Conservation (phyloP, 2,797 vertebrate species). For the Lepilemur ruficaudatus region DNA sequence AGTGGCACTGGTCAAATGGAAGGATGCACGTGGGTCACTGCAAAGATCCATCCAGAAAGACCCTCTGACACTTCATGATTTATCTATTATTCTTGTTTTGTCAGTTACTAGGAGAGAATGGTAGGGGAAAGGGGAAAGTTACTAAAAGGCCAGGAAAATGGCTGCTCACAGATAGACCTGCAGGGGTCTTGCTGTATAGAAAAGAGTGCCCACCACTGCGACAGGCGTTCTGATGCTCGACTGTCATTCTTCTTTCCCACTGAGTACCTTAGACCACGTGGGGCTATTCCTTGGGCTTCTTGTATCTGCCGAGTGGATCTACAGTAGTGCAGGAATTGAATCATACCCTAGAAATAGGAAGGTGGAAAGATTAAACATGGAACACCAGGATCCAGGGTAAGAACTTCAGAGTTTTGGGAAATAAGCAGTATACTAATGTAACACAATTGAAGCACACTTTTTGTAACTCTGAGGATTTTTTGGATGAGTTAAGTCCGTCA, state of each 20-base stretch:
- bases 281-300: neutral
- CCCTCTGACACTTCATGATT: neutral
- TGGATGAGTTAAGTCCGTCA: neutral
- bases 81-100: neutral
- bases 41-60: neutral
- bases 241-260: neutral
- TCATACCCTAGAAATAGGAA: neutral
- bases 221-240: rapidly evolving
- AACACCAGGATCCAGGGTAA: neutral
- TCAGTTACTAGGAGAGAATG: neutral
- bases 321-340: neutral
- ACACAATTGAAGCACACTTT: neutral
- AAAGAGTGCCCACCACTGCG: neutral
- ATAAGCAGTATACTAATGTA: neutral
- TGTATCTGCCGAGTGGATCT: neutral
- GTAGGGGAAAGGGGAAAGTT: neutral
- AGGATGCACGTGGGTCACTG: neutral
- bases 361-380: neutral
- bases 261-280: neutral
- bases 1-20: neutral
- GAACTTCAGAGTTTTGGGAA: neutral
- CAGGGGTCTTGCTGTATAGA: neutral
- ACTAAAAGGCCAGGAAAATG: neutral
- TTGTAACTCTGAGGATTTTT: neutral
- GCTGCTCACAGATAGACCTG: neutral